Conservation (phyloP, 1,140 invertebrate species). For the Odontomachus brunneus region DNA sequence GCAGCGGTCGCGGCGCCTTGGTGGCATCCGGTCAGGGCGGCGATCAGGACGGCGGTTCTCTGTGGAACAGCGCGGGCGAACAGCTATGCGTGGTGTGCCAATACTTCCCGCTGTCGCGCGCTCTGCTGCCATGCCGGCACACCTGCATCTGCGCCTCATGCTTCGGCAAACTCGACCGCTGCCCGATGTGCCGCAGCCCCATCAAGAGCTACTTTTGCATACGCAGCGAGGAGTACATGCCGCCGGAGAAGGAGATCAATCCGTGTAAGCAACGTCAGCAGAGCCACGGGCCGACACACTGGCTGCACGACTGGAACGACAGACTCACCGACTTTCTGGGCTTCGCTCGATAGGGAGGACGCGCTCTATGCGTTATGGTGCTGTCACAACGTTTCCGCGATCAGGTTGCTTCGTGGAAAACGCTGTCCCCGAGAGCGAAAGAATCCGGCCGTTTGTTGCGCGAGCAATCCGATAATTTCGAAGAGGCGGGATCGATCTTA, state of each 20-base stretch:
- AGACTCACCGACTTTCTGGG: conserved; percentile 88
- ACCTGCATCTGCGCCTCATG: conserved; percentile 93
- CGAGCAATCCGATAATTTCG: neutral
- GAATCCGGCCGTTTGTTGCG: neutral
- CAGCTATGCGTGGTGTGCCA: conserved; percentile 93
- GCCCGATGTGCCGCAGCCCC: conserved; percentile 92
- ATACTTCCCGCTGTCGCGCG: conserved; percentile 90
- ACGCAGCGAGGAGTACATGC: conserved; percentile 90
- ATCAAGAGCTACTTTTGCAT: conserved; percentile 94
- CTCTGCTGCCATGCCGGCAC: conserved; percentile 92
- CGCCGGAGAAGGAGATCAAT: conserved; percentile 86
- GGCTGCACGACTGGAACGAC: conserved; percentile 88
- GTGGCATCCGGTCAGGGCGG: conserved; percentile 80
- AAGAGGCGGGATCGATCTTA: neutral
- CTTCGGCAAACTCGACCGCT: conserved; percentile 90
- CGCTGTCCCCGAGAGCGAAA: neutral
- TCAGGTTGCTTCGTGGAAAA: neutral
- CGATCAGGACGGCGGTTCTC: conserved; percentile 82
- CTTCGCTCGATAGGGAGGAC: conserved; percentile 83
- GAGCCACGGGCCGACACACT: conserved; percentile 83
- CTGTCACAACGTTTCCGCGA: neutral
- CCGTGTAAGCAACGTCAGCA: conserved; percentile 81
- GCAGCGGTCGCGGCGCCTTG: conserved; percentile 76
- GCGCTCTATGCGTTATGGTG: neutral
- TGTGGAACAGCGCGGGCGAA: conserved; percentile 87